Evolutionary conservation across 1,140 invertebrate genomes (phyloP), one percentile per base, ranked within the genome.

Genomic region (Ladona fulva): DNA sequence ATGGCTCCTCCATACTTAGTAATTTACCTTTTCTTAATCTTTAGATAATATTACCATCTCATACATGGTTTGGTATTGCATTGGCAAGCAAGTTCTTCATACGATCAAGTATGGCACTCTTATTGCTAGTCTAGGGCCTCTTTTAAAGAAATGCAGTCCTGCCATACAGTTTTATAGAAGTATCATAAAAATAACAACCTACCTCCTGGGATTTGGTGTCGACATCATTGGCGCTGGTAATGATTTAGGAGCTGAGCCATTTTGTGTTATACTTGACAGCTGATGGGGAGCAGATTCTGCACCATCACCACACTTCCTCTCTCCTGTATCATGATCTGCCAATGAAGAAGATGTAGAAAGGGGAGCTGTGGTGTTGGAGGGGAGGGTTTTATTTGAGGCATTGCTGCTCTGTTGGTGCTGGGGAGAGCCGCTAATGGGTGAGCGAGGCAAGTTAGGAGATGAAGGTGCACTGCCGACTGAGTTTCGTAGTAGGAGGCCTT

Each of bases 401-500:
- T 66, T 66, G 14, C n/a, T 66, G n/a, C n/a, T 16, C 52, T 66
- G 52, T 12, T 66, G 52, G 52, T 66, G 52, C 52, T 66, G 52
- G 3, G 52, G 52, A 3, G 52, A 66, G n/a, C n/a, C n/a, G 12
- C 52, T 66, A 3, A 66, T 19, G 52, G 52, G 52, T 66, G 52
- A 66, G 82, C 86, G n/a, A 82, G 84, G 74, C 85, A 85, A 82
- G 85, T 91, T 87, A 85, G 90, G 89, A 85, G 87, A 91, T 83
- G 87, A 91, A 78, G 88, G 92, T 80, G 90, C 90, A 81, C 89
- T 90, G 80, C 90, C 90, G 79, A 88, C 88, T 80, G 84, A 87
- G 81, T 86, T 87, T 79, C 80, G 83, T 80, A 76, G 74, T 22
- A 75, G 24, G 78, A 78, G 42, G 81, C 79, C 19, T 78, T 80